Evolutionary conservation across 2,888 invertebrate genomes (phyloP).

Genomic region (Oasisia sp.): DNA sequence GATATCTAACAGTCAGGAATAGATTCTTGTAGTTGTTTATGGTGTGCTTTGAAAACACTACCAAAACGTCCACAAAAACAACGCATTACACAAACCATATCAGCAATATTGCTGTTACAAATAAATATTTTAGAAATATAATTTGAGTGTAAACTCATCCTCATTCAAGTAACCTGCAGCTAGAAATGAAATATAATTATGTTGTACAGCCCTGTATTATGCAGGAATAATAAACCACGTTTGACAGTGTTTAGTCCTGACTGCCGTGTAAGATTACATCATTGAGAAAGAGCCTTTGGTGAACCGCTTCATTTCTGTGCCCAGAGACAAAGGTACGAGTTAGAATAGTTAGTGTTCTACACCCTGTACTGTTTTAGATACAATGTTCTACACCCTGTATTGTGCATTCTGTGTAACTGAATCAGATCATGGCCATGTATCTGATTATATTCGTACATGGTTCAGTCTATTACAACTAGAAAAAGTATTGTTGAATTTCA

Average conservation of each 20-base stretch:
- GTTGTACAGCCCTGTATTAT: constrained; percentile 27
- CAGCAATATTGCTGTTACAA: too few relatives aligned
- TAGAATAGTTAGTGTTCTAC: neutral
- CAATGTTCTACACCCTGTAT: too few relatives aligned
- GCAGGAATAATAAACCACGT: neutral
- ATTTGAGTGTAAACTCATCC: too few relatives aligned
- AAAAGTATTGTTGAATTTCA: neutral
- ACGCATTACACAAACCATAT: too few relatives aligned
- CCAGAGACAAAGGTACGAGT: constrained; percentile 84
- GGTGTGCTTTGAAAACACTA: too few relatives aligned
- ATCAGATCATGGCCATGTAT: neutral
- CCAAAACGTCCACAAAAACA: too few relatives aligned
- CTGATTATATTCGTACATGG: neutral
- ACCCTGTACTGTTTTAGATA: too few relatives aligned
- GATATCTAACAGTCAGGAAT: too few relatives aligned
- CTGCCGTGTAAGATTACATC: constrained; percentile 77
- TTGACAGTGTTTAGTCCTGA: neutral
- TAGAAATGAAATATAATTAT: too few relatives aligned
- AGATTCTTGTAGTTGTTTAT: too few relatives aligned
- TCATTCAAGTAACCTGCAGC: too few relatives aligned
- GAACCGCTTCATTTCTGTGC: constrained; percentile 96
- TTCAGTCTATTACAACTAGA: neutral
- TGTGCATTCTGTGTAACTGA: neutral
- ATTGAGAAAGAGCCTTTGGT: constrained; percentile 98
- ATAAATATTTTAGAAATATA: too few relatives aligned